These are phyloP conservation scores for Apostichopus parvimensis DNA, from an alignment of 35 echinoderm and acorn worm genomes.

Conservation along the genomic window DNA sequence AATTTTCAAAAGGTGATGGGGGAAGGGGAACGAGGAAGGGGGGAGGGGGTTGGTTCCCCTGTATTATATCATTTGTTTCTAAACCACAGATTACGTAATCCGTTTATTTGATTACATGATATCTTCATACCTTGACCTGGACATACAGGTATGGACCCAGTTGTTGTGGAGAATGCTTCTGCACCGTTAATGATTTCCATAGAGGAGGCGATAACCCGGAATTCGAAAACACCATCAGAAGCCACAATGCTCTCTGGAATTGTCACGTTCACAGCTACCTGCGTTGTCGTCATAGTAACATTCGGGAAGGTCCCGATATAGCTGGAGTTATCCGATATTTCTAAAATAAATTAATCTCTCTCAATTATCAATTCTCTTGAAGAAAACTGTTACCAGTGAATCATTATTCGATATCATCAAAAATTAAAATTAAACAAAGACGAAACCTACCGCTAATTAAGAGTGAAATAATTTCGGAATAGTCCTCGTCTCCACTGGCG, in stretches of 20 bases:
- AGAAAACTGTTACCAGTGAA: too few species aligned
- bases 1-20: too few species aligned
- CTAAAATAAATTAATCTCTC: neutral
- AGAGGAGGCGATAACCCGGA: neutral
- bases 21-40: too few species aligned
- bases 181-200: neutral
- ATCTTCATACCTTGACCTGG: neutral
- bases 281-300: neutral
- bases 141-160: neutral
- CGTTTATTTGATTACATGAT: neutral
- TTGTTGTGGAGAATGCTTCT: neutral
- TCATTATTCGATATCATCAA: too few species aligned
- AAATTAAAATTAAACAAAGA: too few species aligned
- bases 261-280: neutral
- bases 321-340: neutral
- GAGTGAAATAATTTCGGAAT: constrained; percentile 9
- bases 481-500: neutral
- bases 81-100: neutral
- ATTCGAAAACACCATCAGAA: neutral
- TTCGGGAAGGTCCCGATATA: neutral
- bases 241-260: neutral
- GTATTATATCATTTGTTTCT: too few species aligned
- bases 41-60: too few species aligned
- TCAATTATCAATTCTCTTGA: too few species aligned
- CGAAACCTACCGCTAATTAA: neutral